phyloP scores from a whole-genome alignment of 2,797 vertebrate species.

The Dendrocincla tyrannina region DNA sequence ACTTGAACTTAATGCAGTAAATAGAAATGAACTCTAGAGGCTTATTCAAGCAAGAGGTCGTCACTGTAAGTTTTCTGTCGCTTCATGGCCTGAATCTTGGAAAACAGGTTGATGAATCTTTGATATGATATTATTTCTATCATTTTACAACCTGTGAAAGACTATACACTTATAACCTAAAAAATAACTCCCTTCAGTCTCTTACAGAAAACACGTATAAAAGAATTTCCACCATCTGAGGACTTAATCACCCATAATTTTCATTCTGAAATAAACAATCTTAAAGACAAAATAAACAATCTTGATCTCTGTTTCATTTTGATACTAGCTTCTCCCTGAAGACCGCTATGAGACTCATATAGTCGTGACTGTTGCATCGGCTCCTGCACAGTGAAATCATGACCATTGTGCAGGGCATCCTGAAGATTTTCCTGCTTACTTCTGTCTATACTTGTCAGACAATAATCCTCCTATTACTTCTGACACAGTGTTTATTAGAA shows the following conservation, averaged over 20 bases:
- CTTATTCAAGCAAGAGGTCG: not conserved
- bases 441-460: not conserved
- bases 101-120: not conserved
- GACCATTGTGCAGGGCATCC: not conserved
- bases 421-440: not conserved
- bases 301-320: not conserved
- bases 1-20: not conserved
- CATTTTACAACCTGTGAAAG: not conserved
- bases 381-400: not conserved
- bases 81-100: not conserved
- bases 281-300: not conserved
- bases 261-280: not conserved
- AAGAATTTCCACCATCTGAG: not conserved
- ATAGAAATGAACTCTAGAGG: not conserved
- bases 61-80: not conserved
- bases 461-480: not conserved
- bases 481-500: not conserved
- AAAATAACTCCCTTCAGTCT: not conserved
- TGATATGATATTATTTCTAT: not conserved
- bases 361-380: not conserved
- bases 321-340: not conserved
- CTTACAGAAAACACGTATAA: not conserved
- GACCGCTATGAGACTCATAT: not conserved
- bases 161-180: not conserved
- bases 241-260: not conserved